phyloP scores from a whole-genome alignment of 2,797 vertebrate genomes.

The Cercopithecus mitis region DNA sequence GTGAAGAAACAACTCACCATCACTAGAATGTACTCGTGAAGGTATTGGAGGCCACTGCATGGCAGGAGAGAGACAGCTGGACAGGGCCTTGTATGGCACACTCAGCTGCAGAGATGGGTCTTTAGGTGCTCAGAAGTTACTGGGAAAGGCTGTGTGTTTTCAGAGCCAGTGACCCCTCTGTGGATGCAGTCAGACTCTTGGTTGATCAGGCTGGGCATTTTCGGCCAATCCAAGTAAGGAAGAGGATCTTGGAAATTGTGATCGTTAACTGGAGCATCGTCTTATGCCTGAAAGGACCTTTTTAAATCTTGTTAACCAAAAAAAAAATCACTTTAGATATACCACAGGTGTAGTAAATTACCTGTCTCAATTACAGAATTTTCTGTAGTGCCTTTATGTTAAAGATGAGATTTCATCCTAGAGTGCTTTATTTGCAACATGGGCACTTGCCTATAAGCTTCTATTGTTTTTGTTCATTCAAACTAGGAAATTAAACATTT shows the following conservation, averaged over 20 bases:
- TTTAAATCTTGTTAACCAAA: neutral
- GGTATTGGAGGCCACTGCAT: accelerated
- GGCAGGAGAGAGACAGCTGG: neutral
- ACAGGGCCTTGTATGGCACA: neutral
- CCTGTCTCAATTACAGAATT: neutral
- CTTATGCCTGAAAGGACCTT: neutral
- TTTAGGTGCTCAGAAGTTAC: accelerated
- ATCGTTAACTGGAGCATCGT: neutral
- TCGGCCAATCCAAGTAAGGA: neutral
- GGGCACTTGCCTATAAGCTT: neutral
- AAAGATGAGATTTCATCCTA: neutral
- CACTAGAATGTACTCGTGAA: neutral
- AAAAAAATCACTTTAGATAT: neutral
- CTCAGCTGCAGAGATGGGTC: accelerated
- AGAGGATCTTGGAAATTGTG: neutral
- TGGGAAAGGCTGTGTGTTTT: neutral
- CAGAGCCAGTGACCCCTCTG: accelerated
- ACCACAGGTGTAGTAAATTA: accelerated
- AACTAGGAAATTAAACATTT: neutral
- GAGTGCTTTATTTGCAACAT: accelerated
- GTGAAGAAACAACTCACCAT: neutral
- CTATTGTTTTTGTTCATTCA: neutral
- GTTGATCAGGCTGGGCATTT: neutral
- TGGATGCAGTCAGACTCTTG: neutral
- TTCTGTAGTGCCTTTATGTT: neutral